Conservation (phyloP, 2,888 invertebrate species). For the Xanthorhoe designata region DNA sequence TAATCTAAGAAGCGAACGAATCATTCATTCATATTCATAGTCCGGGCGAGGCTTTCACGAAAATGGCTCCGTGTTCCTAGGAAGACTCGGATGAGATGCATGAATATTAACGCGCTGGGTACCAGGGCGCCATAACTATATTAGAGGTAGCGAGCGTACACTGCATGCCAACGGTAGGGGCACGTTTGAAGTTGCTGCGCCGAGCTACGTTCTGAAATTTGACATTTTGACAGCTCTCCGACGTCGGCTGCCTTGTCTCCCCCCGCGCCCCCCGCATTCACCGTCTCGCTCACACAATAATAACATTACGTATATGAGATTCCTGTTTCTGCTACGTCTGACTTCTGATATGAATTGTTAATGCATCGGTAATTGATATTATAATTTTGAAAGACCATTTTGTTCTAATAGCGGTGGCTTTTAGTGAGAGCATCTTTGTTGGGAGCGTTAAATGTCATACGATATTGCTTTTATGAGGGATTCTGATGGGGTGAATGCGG, state of each 20-base stretch:
- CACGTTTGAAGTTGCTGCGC: conserved; percentile 84
- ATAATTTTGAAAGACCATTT: conserved; percentile 81
- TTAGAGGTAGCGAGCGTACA: conserved; percentile 72
- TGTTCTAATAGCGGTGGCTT: conserved; percentile 69
- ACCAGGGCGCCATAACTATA: conserved; percentile 80
- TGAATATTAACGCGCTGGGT: conserved; percentile 82
- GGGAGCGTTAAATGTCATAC: conserved; percentile 56
- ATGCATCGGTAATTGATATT: conserved; percentile 85
- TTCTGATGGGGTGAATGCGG: conserved; percentile 49
- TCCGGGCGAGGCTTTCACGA: conserved; percentile 79
- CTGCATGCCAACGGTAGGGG: conserved; percentile 79
- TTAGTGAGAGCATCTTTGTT: conserved; percentile 64
- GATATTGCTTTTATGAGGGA: conserved; percentile 58
- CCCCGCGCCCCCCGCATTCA: conserved; percentile 51
- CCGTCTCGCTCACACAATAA: conserved; percentile 71
- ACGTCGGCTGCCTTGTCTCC: conserved; percentile 76
- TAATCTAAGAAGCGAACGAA: conserved; percentile 78
- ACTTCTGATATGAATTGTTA: conserved; percentile 84
- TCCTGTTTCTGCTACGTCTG: conserved; percentile 82
- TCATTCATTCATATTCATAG: conserved; percentile 84
- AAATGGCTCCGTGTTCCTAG: conserved; percentile 78
- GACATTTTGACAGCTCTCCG: conserved; percentile 86
- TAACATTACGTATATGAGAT: conserved; percentile 79
- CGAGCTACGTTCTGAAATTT: conserved; percentile 84
- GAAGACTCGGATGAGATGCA: conserved; percentile 80